These are phyloP conservation scores for Drosophila kanapiae DNA, from an alignment of 1,140 invertebrate species.

Conservation along the genomic window DNA sequence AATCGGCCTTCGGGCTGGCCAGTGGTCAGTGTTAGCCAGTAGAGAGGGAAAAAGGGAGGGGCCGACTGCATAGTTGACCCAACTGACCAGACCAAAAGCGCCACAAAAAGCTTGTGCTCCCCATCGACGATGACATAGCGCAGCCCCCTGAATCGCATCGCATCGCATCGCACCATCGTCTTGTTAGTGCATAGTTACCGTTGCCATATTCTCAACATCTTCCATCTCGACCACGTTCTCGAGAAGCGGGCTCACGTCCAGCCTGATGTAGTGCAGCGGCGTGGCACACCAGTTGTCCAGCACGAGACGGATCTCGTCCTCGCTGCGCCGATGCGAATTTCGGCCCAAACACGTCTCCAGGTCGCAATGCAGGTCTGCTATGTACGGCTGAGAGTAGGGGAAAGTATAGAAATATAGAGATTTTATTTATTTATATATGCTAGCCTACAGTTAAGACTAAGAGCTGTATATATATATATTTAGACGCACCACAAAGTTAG, in stretches of 20 bases:
- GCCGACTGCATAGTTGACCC: neutral
- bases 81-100: constrained; percentile 4
- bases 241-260: constrained; percentile 93
- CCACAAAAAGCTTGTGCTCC: neutral
- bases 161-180: neutral
- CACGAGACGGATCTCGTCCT: constrained; percentile 92
- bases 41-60: neutral
- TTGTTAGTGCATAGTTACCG: constrained; percentile 75
- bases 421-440: too few species aligned
- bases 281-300: constrained; percentile 92
- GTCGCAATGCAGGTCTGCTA: constrained; percentile 92
- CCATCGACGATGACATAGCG: neutral
- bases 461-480: too few species aligned
- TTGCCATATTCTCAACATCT: constrained; percentile 86
- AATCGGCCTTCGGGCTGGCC: neutral
- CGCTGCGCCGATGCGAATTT: constrained; percentile 93
- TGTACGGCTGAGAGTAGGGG: constrained; percentile 60
- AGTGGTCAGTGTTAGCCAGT: neutral
- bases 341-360: constrained; percentile 90
- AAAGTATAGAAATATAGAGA: neutral
- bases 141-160: neutral
- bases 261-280: constrained; percentile 88
- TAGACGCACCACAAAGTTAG: constrained; percentile 92
- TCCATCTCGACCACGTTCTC: constrained; percentile 91
- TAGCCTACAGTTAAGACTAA: too few species aligned